Percentiles rank a stretch among this genome's conserved stretches.
phyloP scores from a whole-genome alignment of 2,888 invertebrate genomes.

The Drosophila affinis region DNA sequence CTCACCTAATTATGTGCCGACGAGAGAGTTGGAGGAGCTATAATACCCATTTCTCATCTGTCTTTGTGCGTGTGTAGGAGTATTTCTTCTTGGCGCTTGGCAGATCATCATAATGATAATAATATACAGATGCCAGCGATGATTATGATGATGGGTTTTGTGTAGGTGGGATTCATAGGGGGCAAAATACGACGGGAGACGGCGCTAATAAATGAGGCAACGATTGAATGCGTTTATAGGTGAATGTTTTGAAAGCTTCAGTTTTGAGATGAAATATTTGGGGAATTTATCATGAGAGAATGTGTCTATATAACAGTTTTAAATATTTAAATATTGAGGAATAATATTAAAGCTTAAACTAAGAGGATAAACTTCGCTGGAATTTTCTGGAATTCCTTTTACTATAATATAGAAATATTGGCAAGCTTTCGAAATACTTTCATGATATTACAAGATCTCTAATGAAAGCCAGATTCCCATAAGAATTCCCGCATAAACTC shows the following conservation, averaged over 20 bases:
- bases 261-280: background rate
- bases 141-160: slow-evolving; percentile 2
- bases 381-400: too few relatives aligned
- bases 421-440: background rate
- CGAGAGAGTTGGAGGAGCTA: slow-evolving; percentile 35
- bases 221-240: background rate
- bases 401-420: background rate
- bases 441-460: background rate
- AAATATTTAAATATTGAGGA: too few relatives aligned
- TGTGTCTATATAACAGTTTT: too few relatives aligned
- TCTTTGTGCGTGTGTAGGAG: background rate
- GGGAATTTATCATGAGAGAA: background rate
- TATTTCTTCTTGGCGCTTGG: slow-evolving; percentile 4
- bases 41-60: slow-evolving; percentile 52
- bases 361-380: too few relatives aligned
- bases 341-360: too few relatives aligned
- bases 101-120: slow-evolving; percentile 22
- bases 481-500: background rate
- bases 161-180: slow-evolving; percentile 1
- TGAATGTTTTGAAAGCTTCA: background rate
- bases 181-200: background rate
- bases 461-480: too few relatives aligned
- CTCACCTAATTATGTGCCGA: slow-evolving; percentile 58
- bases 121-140: slow-evolving; percentile 15
- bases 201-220: slow-evolving; percentile 1